Conservation (phyloP, 2,797 vertebrate genomes). For the Taeniopygia guttata region DNA sequence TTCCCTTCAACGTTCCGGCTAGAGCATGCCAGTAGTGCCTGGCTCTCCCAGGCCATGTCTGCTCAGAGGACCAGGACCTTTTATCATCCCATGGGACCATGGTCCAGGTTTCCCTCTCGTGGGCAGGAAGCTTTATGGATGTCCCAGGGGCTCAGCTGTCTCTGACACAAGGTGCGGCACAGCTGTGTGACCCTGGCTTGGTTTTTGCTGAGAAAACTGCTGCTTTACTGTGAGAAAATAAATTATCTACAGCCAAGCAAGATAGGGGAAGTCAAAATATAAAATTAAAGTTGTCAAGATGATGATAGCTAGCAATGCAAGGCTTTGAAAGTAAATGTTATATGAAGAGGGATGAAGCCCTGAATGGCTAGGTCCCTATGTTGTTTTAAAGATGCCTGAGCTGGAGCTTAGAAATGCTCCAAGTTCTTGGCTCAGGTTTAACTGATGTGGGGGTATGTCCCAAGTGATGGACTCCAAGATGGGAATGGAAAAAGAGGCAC, state of each 20-base stretch:
- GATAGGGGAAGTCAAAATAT: not conserved
- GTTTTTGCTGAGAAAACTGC: not conserved
- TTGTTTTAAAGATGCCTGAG: not conserved
- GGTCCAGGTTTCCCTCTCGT: not conserved
- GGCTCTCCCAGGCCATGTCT: not conserved
- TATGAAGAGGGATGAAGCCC: not conserved
- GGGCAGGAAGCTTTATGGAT: rapidly evolving
- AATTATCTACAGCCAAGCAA: not conserved
- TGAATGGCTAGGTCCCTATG: not conserved
- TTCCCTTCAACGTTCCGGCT: not conserved
- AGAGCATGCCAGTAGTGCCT: rapidly evolving
- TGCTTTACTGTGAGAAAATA: not conserved
- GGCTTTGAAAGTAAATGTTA: not conserved
- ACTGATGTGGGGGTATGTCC: not conserved
- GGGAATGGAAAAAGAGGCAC: not conserved
- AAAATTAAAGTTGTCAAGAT: not conserved
- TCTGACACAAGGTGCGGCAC: rapidly evolving
- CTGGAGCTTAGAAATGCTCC: not conserved
- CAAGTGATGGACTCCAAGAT: not conserved
- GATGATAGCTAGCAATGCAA: not conserved
- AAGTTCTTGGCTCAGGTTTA: not conserved
- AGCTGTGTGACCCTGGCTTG: not conserved
- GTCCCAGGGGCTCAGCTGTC: not conserved
- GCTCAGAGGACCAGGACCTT: not conserved
- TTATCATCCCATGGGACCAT: not conserved